Base-by-base conservation (phyloP, 2,797 vertebrate genomes). In the Acanthurus lineatus region DNA sequence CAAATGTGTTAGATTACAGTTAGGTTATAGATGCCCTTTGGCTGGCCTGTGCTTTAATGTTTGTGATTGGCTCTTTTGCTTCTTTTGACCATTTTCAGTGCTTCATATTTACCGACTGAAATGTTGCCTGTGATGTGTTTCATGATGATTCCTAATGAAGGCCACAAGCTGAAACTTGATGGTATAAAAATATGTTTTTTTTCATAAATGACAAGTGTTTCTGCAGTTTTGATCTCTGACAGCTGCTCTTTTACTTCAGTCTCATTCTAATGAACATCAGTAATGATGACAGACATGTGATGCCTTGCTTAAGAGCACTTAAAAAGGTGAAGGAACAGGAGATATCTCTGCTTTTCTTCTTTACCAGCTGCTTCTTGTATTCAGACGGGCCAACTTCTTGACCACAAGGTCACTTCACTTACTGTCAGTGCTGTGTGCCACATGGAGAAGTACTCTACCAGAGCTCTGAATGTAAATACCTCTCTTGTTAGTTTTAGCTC, bases 401-500 rank as follows among this genome's bases (percentile, higher is more conserved):
- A 87, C 76, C 83, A 76, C 69, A 63, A 83, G 86, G 87, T 81
- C 87, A 76, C 79, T 17, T 60, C 79, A 80, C 69, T 76, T 20
- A 73, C 73, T 69, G 22, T 76, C 86, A 58, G 78, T 69, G 79
- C 20, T 76, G 38, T 19, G 73, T 82, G 87, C 90, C 89, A 87
- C 89, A 89, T 85, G 86, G 84, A 77, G 77, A 90, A 91, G 80
- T 75, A 44, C 80, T 89, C 71, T 20, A 20, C 42, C 48, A 76
- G 73, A 79, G 76, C 79, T 61, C 66, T 38, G 45, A 76, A 84
- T 79, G 73, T 84, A 91, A 92, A 91, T 85, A 88, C 85, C 66
- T 69, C 78, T 79, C 82, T 85, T 85, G 84, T 93, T 91, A 86
- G 88, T 86, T 90, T 92, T 84, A 83, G 81, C 81, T 86, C 77